Conservation (phyloP, 64 coral and sea anemone species). For the Actinia tenebrosa region DNA sequence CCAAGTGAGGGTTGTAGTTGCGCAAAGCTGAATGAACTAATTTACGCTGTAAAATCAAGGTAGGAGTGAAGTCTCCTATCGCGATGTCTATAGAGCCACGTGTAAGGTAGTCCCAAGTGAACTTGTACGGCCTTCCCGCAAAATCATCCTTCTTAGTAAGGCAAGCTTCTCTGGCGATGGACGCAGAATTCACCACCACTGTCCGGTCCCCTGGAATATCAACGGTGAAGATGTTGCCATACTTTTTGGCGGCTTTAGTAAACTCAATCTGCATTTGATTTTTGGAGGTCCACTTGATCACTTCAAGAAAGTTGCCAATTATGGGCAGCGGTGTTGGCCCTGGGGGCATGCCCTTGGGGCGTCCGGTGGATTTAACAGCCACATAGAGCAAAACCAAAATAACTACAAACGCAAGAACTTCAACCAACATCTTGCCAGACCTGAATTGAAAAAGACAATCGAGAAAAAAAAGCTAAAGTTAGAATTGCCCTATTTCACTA, state of each 20-base stretch:
- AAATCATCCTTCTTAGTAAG: slow-evolving; percentile 43
- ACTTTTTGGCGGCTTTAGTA: slow-evolving; percentile 37
- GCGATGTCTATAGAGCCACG: slow-evolving; percentile 39
- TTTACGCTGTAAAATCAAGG: slow-evolving; percentile 56
- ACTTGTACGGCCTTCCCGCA: slow-evolving; percentile 26
- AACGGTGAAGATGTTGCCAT: slow-evolving; percentile 45
- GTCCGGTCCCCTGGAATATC: slow-evolving; percentile 31
- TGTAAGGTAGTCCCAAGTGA: slow-evolving; percentile 36
- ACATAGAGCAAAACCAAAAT: not conserved
- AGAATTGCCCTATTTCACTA: too few species aligned
- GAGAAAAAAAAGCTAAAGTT: not conserved
- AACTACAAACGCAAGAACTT: not conserved
- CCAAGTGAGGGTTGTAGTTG: slow-evolving; percentile 41
- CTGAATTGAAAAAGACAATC: not conserved
- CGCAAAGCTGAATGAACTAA: slow-evolving; percentile 58
- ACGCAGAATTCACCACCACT: slow-evolving; percentile 34
- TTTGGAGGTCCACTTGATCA: slow-evolving; percentile 14
- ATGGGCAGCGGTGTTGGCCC: slow-evolving; percentile 46
- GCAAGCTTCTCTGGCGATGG: slow-evolving; percentile 42
- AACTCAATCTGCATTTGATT: slow-evolving; percentile 46
- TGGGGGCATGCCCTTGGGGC: slow-evolving; percentile 31
- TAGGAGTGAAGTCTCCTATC: slow-evolving; percentile 33
- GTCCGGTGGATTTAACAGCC: not conserved
- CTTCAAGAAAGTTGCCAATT: slow-evolving; percentile 38
- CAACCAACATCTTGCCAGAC: not conserved